phyloP scores from a whole-genome alignment of 2,113 vertebrate species.

The Heterocephalus glaber region DNA sequence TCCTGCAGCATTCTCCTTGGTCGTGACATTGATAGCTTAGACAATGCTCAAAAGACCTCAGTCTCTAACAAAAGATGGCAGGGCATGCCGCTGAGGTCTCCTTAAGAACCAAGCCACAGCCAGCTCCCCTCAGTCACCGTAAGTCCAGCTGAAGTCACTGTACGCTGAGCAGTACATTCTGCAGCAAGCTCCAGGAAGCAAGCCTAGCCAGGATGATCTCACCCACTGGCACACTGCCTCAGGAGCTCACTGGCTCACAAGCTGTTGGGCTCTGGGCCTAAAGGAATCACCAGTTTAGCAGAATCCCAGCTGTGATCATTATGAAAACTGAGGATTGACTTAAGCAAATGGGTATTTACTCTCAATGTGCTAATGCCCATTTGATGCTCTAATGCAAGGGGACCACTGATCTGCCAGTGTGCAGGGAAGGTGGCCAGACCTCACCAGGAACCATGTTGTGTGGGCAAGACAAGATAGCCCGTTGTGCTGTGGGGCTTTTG shows the following conservation, averaged over 20 bases:
- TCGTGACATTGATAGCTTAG: background rate
- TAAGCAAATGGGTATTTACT: background rate
- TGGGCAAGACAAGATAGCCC: background rate
- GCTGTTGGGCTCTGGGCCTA: conserved; percentile 50
- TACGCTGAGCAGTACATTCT: background rate
- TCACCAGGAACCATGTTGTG: background rate
- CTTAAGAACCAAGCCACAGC: background rate
- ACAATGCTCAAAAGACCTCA: background rate
- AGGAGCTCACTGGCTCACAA: background rate
- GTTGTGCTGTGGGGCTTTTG: background rate
- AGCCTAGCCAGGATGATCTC: background rate
- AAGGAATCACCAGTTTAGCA: conserved; percentile 49
- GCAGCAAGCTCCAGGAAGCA: background rate
- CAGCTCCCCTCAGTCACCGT: background rate
- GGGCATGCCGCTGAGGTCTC: background rate
- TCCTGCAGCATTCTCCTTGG: background rate
- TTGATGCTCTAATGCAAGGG: background rate
- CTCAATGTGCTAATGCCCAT: background rate
- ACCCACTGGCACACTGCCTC: conserved; percentile 38
- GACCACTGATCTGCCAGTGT: background rate
- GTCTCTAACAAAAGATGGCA: background rate
- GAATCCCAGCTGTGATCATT: conserved; percentile 53
- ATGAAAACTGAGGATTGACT: conserved; percentile 21
- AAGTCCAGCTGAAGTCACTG: background rate
- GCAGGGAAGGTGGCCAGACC: background rate